Conservation (phyloP, 2,797 vertebrate species). For the Acipenser transmontanus region DNA sequence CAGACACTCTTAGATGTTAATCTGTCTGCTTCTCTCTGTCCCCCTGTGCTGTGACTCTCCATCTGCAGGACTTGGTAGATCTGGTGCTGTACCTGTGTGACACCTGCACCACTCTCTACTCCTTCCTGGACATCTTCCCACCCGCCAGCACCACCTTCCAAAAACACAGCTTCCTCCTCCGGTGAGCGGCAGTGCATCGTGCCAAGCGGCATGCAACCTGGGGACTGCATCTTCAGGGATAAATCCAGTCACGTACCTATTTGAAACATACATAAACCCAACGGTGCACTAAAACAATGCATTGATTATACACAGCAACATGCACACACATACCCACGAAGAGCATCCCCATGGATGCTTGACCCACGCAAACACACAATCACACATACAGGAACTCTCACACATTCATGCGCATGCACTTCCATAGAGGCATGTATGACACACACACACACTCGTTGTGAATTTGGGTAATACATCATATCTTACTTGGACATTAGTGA, state of each 20-base stretch:
- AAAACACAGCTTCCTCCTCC: constrained; percentile 79
- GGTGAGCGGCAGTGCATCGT: constrained; percentile 48
- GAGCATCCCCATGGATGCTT: too few relatives aligned
- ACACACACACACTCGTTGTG: neutral
- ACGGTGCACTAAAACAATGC: too few relatives aligned
- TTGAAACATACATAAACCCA: too few relatives aligned
- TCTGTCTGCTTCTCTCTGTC: neutral
- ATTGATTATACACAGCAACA: too few relatives aligned
- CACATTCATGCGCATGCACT: neutral
- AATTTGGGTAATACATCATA: neutral
- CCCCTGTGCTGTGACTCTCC: neutral
- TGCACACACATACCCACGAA: too few relatives aligned
- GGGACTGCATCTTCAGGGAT: too few relatives aligned
- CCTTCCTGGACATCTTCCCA: constrained; percentile 88
- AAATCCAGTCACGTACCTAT: too few relatives aligned
- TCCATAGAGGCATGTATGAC: neutral
- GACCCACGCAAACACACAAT: too few relatives aligned
- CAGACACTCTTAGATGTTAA: too few relatives aligned
- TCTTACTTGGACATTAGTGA: too few relatives aligned
- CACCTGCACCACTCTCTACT: constrained; percentile 81
- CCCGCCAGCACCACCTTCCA: constrained; percentile 79
- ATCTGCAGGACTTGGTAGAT: constrained; percentile 76
- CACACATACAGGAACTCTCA: neutral
- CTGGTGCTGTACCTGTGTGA: constrained; percentile 84
- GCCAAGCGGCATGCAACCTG: too few relatives aligned